These are phyloP conservation scores for Brenthis hecate DNA, from an alignment of 2,888 invertebrate genomes.

Conservation along the genomic window DNA sequence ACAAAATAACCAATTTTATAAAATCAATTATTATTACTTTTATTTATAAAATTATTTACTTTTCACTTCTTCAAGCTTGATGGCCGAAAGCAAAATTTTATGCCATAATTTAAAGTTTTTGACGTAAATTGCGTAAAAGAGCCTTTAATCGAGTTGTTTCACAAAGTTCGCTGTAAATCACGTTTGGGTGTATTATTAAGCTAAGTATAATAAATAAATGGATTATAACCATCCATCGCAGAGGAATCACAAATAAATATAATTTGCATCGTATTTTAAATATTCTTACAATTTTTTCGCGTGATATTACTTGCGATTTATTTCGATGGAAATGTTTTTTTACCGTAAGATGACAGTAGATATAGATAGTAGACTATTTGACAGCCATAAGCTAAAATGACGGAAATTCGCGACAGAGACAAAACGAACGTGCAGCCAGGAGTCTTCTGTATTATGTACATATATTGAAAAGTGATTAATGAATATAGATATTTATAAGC, in stretches of 20 bases:
- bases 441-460: too few species aligned
- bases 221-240: slow-evolving; percentile 15
- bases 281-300: too few species aligned
- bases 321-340: too few species aligned
- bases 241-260: slow-evolving; percentile 2
- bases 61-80: slow-evolving; percentile 12
- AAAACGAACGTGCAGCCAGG: too few species aligned
- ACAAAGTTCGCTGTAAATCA: slow-evolving; percentile 22
- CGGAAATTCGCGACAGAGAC: too few species aligned
- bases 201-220: slow-evolving; percentile 18
- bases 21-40: slow-evolving; percentile 2
- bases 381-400: too few species aligned
- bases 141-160: slow-evolving; percentile 27
- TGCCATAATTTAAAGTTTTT: slow-evolving; percentile 33
- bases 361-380: too few species aligned
- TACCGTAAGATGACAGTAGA: too few species aligned
- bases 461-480: too few species aligned
- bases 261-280: background rate
- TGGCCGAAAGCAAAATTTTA: slow-evolving; percentile 26
- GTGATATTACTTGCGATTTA: too few species aligned
- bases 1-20: background rate
- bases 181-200: slow-evolving; percentile 17
- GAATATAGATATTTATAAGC: too few species aligned
- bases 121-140: slow-evolving; percentile 33
- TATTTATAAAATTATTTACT: slow-evolving; percentile 11